Evolutionary conservation across 2,888 invertebrate genomes (phyloP).

Genomic region (Tholera decimalis): DNA sequence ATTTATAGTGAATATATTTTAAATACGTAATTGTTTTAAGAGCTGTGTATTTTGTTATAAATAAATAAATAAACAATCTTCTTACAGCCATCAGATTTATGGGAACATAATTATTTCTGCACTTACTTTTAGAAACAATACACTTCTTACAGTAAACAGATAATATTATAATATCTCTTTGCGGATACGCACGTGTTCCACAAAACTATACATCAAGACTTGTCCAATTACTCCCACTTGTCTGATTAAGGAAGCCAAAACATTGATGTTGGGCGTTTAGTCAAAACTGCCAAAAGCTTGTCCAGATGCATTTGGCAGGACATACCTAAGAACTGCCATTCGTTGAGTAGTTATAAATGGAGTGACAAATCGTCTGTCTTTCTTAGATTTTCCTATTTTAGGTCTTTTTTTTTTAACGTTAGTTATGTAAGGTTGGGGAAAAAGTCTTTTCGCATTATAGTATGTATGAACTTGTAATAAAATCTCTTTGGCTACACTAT

Average conservation of each 20-base stretch:
- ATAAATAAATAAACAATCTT: no score
- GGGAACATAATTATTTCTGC: slow-evolving; percentile 2
- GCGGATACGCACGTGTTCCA: slow-evolving; percentile 20
- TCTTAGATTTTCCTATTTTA: neutral
- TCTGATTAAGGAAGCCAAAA: slow-evolving; percentile 56
- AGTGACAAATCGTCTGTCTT: slow-evolving; percentile 16
- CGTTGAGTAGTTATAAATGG: slow-evolving; percentile 14
- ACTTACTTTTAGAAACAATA: slow-evolving; percentile 8
- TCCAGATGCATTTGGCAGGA: slow-evolving; percentile 43
- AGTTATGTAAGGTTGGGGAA: no score
- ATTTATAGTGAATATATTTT: no score
- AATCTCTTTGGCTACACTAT: no score
- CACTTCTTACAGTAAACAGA: slow-evolving; percentile 25
- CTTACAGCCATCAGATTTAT: slow-evolving; percentile 3
- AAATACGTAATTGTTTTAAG: no score
- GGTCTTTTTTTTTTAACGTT: no score
- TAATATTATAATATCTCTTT: slow-evolving; percentile 35
- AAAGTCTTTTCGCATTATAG: no score
- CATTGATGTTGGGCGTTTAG: slow-evolving; percentile 45
- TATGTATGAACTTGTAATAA: no score
- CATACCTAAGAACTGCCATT: slow-evolving; percentile 10
- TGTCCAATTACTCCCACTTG: slow-evolving; percentile 62
- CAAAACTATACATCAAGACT: slow-evolving; percentile 49
- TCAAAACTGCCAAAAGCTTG: slow-evolving; percentile 57
- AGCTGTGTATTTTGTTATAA: no score